Base-by-base conservation (phyloP, 2,797 vertebrate genomes). In the Xenops minutus region DNA sequence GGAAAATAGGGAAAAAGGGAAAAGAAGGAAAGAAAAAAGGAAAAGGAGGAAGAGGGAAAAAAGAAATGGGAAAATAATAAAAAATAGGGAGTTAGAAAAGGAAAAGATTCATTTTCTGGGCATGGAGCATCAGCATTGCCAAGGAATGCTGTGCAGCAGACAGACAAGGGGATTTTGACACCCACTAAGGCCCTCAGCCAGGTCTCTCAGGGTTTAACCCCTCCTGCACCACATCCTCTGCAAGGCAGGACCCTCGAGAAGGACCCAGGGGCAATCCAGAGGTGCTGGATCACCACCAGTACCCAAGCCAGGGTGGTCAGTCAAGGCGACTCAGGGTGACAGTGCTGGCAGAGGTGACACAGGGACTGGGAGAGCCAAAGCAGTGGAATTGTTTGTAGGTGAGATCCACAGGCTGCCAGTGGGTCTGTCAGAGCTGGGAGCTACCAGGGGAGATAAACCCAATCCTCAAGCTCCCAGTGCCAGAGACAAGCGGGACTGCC, bases 61-160 rank as follows among this genome's bases (percentile, higher is more conserved):
- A 21, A 46, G 44, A 46, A 22, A 46, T 46, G 44, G 44, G 44
- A 29, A 48, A 46, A 7, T 3, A 13, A 36, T 36, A 6, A 26
- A 4, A 4, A 6, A 22, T 43, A 21, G 19, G 29, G 61, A 63
- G 30, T 32, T 32, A 21, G 14, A 48, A 36, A 71, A 52, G 8
- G 23, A 69, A 72, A 74, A 49, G 27, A 80, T 55, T 83, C 72
- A 18, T 15, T 88, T 73, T 62, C 54, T 73, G 48, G 84, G 78
- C 84, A 73, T 2, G 36, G 41, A 88, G 59, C 36, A 83, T 62
- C 72, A 73, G 41, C 78, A 34, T 24, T 88, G 72, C 61, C 78
- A 73, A 88, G 54, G 78, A 67, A 92, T 55, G 29, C 41, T 67
- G 66, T 6, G 78, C 36, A 73, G 84, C 72, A 88, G 72, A 77